Base-by-base conservation (phyloP, 2,797 vertebrate genomes). In the Gymnothorax reevesii region DNA sequence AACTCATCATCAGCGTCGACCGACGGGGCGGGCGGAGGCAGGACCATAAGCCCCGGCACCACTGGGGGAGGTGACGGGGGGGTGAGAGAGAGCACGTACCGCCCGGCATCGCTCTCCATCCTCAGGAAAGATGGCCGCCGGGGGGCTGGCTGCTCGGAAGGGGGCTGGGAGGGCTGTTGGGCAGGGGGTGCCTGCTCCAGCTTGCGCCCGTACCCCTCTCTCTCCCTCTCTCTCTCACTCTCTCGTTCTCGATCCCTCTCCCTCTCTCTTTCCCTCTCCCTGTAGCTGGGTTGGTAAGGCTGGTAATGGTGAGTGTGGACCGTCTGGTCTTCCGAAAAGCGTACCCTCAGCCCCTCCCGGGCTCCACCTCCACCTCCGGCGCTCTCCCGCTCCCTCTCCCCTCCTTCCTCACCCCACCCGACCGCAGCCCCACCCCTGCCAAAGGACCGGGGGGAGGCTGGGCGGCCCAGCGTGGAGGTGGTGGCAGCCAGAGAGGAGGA, bases 1-100 rank as follows among this genome's bases (percentile, higher is more conserved):
- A 98, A 97, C 71, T 98, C 97, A 22, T 98, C 98, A 2, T 98
- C 97, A 0, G 93, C 97, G 20, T 99, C 98, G 4, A 98, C 95
- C 0, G 97, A 98, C 0, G 97, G 98, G 8, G 97, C 97, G 0
- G 98, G 98, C 0, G 98, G 98, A 75, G 98, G 98, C 22, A 98
- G 94, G 10, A 98, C 96, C 92, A 98, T 95, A 69, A 98, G 88
- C 4, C 96, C 88, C 57, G 94, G 93, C 84, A 88, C 85, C 84
- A 90, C 57, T 64, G 90, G 13, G 42, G 95, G 94, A 55, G 95
- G 94, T n/a, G 95, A 96, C 9, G 95, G 95, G 89, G 96, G 94
- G 22, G 95, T 95, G 84, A 95, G 93, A 54, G 96, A 95, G 88
- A 95, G 86, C 42, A 95, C 91, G 55, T 96, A 95, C 22, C 94